A percentile compares a stretch with the other conserved stretches of the same genome.
Conservation (phyloP, 2,888 invertebrate species). For the Trichopria drosophilae region DNA sequence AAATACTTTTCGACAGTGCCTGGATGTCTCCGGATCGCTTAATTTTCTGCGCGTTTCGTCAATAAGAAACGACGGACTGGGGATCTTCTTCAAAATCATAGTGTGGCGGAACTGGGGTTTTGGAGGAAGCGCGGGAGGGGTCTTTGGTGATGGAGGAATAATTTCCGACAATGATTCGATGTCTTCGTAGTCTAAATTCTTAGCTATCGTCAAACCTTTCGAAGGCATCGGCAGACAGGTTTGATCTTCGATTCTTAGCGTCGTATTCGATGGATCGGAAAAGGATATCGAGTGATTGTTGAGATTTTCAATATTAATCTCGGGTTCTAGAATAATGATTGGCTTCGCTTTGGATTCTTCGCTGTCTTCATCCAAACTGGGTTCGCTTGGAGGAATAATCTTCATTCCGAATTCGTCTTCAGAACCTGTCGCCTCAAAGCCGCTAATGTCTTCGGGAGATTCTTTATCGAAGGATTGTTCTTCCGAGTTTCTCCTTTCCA, state of each 20-base stretch:
- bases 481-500: conserved; percentile 55
- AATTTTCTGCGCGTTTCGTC: conserved; percentile 50
- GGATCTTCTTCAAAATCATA: conserved; percentile 53
- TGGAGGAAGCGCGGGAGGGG: conserved; percentile 72
- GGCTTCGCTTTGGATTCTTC: conserved; percentile 50
- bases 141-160: conserved; percentile 61
- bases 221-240: conserved; percentile 52
- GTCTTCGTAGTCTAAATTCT: conserved; percentile 56
- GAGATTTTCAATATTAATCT: conserved; percentile 2
- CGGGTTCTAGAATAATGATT: conserved; percentile 47
- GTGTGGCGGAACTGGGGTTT: conserved; percentile 67
- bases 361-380: conserved; percentile 37
- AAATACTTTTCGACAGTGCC: conserved; percentile 26
- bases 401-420: conserved; percentile 53
- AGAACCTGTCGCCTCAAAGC: conserved; percentile 44
- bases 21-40: no score
- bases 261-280: conserved; percentile 20
- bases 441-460: conserved; percentile 31
- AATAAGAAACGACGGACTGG: conserved; percentile 56
- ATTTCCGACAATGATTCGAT: conserved; percentile 54
- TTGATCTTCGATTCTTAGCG: conserved; percentile 50
- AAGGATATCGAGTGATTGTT: neutral
- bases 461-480: conserved; percentile 43
- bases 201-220: conserved; percentile 54
- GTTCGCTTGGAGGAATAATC: conserved; percentile 32